A percentile compares a stretch with the other conserved stretches of the same genome.
phyloP scores from a whole-genome alignment of 2,113 vertebrate species.

The Entomyzon cyanotis region DNA sequence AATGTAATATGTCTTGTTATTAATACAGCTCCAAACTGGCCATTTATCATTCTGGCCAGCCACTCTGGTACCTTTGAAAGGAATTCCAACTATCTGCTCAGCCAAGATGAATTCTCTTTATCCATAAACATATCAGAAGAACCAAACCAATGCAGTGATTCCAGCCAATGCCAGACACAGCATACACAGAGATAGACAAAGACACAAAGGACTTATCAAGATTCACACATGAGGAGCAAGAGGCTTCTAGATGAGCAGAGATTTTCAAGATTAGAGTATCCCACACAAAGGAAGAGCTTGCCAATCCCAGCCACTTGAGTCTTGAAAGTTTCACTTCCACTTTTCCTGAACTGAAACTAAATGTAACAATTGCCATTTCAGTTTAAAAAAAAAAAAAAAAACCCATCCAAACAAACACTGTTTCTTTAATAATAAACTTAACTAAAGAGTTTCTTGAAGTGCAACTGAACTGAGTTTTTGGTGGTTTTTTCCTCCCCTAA shows the following conservation, averaged over 20 bases:
- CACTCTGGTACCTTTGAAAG: not conserved
- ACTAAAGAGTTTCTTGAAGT: not conserved
- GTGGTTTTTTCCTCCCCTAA: fast-evolving
- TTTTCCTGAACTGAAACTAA: conserved; percentile 12
- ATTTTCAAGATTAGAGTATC: not conserved
- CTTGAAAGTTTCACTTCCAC: not conserved
- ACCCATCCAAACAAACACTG: not conserved
- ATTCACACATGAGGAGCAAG: fast-evolving
- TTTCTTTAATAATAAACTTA: not conserved
- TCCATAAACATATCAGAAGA: not conserved
- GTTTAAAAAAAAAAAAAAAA: not conserved
- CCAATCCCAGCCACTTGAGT: not conserved
- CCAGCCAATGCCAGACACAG: not conserved
- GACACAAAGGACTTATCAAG: not conserved
- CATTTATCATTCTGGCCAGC: not conserved
- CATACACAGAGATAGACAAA: not conserved
- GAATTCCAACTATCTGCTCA: not conserved
- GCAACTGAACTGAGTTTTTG: not conserved
- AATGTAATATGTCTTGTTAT: not conserved
- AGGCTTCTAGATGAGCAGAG: not conserved
- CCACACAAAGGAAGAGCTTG: not conserved
- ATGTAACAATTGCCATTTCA: not conserved
- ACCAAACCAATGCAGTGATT: not conserved
- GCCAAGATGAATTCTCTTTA: not conserved
- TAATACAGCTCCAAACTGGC: not conserved